A percentile compares a stretch with the other conserved stretches of the same genome.
Evolutionary conservation across 2,888 invertebrate species (phyloP).

Genomic region (Eristalinus sepulchralis): DNA sequence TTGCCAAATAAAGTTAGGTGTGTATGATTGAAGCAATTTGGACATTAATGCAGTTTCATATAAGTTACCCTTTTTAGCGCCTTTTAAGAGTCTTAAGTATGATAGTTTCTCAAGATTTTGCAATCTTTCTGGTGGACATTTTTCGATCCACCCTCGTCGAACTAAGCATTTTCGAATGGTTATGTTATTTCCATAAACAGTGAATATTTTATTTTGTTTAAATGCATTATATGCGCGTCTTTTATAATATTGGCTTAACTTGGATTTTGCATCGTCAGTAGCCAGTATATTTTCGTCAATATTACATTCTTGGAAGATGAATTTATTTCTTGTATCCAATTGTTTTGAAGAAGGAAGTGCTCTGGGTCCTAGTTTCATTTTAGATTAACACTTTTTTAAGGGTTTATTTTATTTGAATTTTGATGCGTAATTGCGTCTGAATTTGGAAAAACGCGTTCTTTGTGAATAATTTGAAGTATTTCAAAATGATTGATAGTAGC

Average conservation of each 20-base stretch:
- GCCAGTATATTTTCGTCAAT: neutral
- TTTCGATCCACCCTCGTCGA: constrained; percentile 89
- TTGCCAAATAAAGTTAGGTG: constrained; percentile 89
- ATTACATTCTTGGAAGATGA: neutral
- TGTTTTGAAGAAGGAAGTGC: neutral
- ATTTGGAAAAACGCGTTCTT: neutral
- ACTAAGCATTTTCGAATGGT: constrained; percentile 82
- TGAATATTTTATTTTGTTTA: constrained; percentile 78
- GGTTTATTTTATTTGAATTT: constrained; percentile 44
- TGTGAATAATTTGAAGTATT: neutral
- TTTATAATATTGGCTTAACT: constrained; percentile 8
- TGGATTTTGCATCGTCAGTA: neutral
- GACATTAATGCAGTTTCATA: constrained; percentile 82
- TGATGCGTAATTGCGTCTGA: constrained; percentile 15
- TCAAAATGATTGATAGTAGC: constrained; percentile 1
- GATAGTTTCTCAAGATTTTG: constrained; percentile 77
- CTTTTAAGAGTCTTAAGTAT: constrained; percentile 75
- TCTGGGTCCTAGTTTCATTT: constrained; percentile 40
- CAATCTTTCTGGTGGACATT: constrained; percentile 80
- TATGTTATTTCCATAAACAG: constrained; percentile 77
- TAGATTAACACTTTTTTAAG: constrained; percentile 29
- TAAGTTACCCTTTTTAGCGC: constrained; percentile 77
- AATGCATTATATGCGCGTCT: constrained; percentile 76
- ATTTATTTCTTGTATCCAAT: neutral
- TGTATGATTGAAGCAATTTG: constrained; percentile 84